phyloP scores from a whole-genome alignment of 2,888 invertebrate genomes.

The Lysandra bellargus region DNA sequence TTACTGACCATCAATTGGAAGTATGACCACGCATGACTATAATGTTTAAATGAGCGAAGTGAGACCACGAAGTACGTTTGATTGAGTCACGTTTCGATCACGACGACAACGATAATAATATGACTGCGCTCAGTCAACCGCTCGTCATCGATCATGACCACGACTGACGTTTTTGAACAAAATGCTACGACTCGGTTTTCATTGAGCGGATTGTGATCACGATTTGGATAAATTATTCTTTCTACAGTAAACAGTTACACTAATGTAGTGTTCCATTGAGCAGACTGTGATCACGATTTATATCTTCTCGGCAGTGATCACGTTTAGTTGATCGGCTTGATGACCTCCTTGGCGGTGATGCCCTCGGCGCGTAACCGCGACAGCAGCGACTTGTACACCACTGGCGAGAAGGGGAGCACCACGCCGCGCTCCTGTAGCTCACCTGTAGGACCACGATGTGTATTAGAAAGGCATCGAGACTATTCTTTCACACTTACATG shows the following conservation, averaged over 20 bases:
- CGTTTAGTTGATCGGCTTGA: slow-evolving; percentile 60
- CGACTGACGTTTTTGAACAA: not conserved
- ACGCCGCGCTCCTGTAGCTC: slow-evolving; percentile 98
- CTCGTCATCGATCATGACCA: not conserved
- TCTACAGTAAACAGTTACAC: not conserved
- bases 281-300: not conserved
- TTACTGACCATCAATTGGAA: not conserved
- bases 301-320: not conserved
- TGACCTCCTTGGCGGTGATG: slow-evolving; percentile 76
- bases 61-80: not conserved
- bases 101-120: not conserved
- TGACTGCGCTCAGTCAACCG: not conserved
- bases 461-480: not conserved
- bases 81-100: not conserved
- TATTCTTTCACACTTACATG: too few species aligned
- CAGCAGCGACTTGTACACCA: slow-evolving; percentile 96
- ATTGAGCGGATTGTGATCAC: not conserved
- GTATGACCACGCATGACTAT: not conserved
- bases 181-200: not conserved
- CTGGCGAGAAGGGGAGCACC: slow-evolving; percentile 93
- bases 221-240: not conserved
- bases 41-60: not conserved
- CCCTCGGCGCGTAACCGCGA: slow-evolving; percentile 93
- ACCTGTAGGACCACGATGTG: slow-evolving; percentile 75
- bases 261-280: not conserved